Percentiles rank a stretch among this genome's conserved stretches.
Evolutionary conservation across 2,888 invertebrate genomes (phyloP).

Genomic region (Crioceris asparagi): DNA sequence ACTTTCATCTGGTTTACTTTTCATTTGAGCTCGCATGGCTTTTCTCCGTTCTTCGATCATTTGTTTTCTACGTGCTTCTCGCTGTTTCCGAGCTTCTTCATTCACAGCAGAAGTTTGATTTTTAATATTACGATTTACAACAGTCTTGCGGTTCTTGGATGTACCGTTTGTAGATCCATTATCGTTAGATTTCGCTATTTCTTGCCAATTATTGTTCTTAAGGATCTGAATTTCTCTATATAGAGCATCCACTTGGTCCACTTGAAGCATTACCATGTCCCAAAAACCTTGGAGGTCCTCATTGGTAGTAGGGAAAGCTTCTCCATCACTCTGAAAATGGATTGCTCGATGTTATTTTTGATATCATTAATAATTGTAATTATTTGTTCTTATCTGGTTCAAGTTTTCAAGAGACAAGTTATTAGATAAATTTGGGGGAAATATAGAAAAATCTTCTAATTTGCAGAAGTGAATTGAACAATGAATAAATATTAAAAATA

Average conservation of each 20-base stretch:
- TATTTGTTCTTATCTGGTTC: too few species aligned
- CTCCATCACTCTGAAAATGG: conserved; percentile 55
- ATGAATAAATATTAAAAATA: conserved; percentile 2
- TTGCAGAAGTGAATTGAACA: too few species aligned
- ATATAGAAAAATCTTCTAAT: too few species aligned
- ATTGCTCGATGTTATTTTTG: too few species aligned
- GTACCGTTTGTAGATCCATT: conserved; percentile 9
- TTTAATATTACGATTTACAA: conserved; percentile 1
- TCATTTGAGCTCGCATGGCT: conserved; percentile 39
- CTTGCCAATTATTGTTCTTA: conserved; percentile 57
- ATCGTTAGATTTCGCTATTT: conserved; percentile 24
- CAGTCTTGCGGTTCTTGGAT: conserved; percentile 17
- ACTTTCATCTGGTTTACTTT: conserved; percentile 27
- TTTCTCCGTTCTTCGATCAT: conserved; percentile 66
- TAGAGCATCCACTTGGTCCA: conserved; percentile 70
- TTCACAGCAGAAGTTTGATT: not conserved
- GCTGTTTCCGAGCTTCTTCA: conserved; percentile 5
- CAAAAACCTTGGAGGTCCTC: conserved; percentile 93
- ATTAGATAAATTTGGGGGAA: too few species aligned
- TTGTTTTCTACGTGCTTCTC: conserved; percentile 47
- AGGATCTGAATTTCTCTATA: conserved; percentile 59
- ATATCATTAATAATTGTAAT: too few species aligned
- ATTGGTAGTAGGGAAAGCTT: conserved; percentile 78
- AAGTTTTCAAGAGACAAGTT: too few species aligned
- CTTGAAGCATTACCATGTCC: conserved; percentile 94